Conservation (phyloP, 2,888 invertebrate genomes). For the Nemotelus pantherinus region DNA sequence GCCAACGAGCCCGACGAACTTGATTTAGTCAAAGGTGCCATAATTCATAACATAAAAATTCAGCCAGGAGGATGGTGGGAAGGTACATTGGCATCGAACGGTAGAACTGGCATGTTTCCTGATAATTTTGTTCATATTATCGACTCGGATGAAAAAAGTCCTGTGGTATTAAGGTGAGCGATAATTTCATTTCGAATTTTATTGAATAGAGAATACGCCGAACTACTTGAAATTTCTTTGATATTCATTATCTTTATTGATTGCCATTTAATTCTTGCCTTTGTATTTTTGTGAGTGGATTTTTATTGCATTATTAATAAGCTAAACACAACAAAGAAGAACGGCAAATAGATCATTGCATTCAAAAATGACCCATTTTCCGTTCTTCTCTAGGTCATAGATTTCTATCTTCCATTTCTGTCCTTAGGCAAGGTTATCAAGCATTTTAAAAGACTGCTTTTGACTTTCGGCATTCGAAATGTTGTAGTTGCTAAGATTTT, state of each 20-base stretch:
- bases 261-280: background rate
- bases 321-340: too few relatives aligned
- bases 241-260: background rate
- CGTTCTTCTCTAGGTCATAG: too few relatives aligned
- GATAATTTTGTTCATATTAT: constrained; percentile 88
- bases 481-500: too few relatives aligned
- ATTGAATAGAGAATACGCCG: background rate
- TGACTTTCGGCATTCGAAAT: too few relatives aligned
- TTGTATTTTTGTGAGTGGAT: too few relatives aligned
- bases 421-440: too few relatives aligned
- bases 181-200: background rate
- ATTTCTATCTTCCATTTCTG: too few relatives aligned
- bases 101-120: constrained; percentile 89
- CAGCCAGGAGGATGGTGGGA: constrained; percentile 91
- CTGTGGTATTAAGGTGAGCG: constrained; percentile 64
- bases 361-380: too few relatives aligned
- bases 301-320: too few relatives aligned
- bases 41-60: constrained; percentile 81
- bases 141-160: constrained; percentile 59
- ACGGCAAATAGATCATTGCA: too few relatives aligned
- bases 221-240: too few relatives aligned
- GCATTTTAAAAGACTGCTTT: too few relatives aligned
- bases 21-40: constrained; percentile 82
- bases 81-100: constrained; percentile 77
- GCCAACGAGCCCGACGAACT: constrained; percentile 89